Evolutionary conservation across 2,797 vertebrate species (phyloP).

Genomic region (Artibeus jamaicensis): DNA sequence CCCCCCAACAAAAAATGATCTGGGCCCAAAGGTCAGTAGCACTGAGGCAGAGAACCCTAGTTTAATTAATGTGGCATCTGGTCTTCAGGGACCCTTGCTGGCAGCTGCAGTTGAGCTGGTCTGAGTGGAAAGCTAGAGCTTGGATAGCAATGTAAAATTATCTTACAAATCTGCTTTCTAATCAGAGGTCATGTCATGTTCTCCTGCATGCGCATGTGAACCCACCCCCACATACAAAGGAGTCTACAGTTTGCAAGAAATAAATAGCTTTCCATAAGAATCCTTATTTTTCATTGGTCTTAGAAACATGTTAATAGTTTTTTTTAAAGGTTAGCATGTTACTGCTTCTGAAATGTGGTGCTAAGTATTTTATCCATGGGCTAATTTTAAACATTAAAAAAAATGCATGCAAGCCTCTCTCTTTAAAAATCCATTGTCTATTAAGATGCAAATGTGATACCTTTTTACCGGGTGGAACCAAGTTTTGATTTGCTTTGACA

Average conservation of each 20-base stretch:
- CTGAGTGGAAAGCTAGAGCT: not conserved
- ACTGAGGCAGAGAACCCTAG: not conserved
- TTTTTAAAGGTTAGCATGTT: not conserved
- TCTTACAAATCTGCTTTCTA: not conserved
- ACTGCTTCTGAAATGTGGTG: slow-evolving; percentile 70
- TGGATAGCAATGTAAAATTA: not conserved
- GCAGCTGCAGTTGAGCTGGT: not conserved
- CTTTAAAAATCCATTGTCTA: slow-evolving; percentile 79
- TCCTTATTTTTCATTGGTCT: slow-evolving; percentile 72
- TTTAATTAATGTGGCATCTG: not conserved
- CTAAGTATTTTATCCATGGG: slow-evolving; percentile 71
- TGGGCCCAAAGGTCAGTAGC: not conserved
- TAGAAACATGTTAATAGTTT: slow-evolving; percentile 54
- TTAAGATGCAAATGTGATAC: slow-evolving; percentile 88
- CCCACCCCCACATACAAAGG: not conserved
- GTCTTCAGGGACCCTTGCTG: not conserved
- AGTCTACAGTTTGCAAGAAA: slow-evolving; percentile 57
- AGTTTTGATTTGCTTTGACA: slow-evolving; percentile 99
- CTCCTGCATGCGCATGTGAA: not conserved
- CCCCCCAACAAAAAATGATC: not conserved
- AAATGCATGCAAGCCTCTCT: slow-evolving; percentile 58
- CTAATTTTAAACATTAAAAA: slow-evolving; percentile 72
- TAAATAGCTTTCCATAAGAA: slow-evolving; percentile 53
- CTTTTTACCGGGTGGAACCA: slow-evolving; percentile 99
- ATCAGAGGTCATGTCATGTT: not conserved